These are phyloP conservation scores for Microctenopoma lineatum DNA, from an alignment of 2,797 vertebrate genomes.

Conservation along the genomic window DNA sequence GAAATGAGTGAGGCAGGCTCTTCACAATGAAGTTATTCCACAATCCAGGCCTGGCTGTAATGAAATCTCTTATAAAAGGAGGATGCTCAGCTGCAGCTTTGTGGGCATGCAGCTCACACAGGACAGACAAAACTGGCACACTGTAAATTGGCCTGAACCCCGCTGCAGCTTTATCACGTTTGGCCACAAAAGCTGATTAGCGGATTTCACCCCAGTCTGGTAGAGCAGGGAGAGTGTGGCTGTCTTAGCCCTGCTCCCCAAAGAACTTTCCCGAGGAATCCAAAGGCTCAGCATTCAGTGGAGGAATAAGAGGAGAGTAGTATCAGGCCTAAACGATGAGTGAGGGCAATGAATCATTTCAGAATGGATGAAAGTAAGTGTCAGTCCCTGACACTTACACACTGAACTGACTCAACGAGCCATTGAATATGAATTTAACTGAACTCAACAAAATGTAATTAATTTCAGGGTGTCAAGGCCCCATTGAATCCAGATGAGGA, in stretches of 20 bases:
- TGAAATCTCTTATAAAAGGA: slow-evolving; percentile 64
- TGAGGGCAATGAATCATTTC: slow-evolving; percentile 48
- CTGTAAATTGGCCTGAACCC: slow-evolving; percentile 74
- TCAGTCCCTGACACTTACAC: slow-evolving; percentile 31
- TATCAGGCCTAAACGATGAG: slow-evolving; percentile 40
- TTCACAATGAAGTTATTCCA: slow-evolving; percentile 66
- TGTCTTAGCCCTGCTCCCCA: slow-evolving; percentile 70
- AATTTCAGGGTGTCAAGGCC: not conserved
- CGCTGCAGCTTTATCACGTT: slow-evolving; percentile 78
- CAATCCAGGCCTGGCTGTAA: slow-evolving; percentile 63
- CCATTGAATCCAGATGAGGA: not conserved
- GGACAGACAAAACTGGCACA: slow-evolving; percentile 63
- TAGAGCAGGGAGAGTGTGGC: slow-evolving; percentile 62
- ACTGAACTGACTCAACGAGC: slow-evolving; percentile 9
- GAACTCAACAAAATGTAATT: slow-evolving; percentile 7
- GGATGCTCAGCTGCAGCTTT: slow-evolving; percentile 66
- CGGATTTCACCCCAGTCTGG: slow-evolving; percentile 74
- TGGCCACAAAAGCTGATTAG: slow-evolving; percentile 84
- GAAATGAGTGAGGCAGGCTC: slow-evolving; percentile 55
- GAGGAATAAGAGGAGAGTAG: slow-evolving; percentile 51
- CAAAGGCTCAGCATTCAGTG: slow-evolving; percentile 48
- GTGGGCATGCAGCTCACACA: slow-evolving; percentile 58
- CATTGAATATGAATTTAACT: slow-evolving; percentile 2
- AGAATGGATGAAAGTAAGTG: slow-evolving; percentile 48
- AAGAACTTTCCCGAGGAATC: slow-evolving; percentile 61